phyloP scores from a whole-genome alignment of 2,797 vertebrate genomes.

The Myotis vivesi region DNA sequence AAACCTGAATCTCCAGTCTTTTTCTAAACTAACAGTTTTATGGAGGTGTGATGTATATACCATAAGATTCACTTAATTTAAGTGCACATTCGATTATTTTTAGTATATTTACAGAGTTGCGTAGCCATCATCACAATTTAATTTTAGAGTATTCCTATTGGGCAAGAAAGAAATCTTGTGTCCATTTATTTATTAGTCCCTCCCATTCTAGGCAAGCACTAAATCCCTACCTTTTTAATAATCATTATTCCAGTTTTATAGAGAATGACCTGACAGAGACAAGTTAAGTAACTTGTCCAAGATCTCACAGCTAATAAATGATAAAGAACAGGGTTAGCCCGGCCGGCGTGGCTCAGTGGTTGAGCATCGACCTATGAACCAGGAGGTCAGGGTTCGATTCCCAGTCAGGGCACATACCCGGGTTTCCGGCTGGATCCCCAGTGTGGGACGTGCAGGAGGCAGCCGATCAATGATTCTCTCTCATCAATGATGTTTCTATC shows the following conservation, averaged over 20 bases:
- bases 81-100: not conserved
- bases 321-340: too few relatives aligned
- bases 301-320: not conserved
- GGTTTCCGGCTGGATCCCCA: too few relatives aligned
- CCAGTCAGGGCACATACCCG: too few relatives aligned
- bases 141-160: slow-evolving; percentile 18
- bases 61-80: slow-evolving; percentile 5
- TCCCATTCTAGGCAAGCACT: not conserved
- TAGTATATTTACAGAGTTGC: not conserved
- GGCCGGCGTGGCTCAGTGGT: too few relatives aligned
- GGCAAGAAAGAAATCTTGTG: not conserved
- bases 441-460: too few relatives aligned
- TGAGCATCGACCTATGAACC: too few relatives aligned
- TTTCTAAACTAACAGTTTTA: not conserved
- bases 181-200: not conserved
- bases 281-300: slow-evolving; percentile 16
- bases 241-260: slow-evolving; percentile 13
- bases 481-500: too few relatives aligned
- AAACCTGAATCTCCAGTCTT: not conserved
- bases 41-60: not conserved
- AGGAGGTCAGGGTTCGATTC: too few relatives aligned
- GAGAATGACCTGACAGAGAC: not conserved
- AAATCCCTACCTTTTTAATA: not conserved
- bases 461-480: too few relatives aligned
- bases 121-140: not conserved